Percentiles rank a stretch among this genome's conserved stretches.
These are phyloP conservation scores for Strongylocentrotus purpuratus DNA, from an alignment of 35 echinoderm and acorn worm genomes.

Conservation along the genomic window DNA sequence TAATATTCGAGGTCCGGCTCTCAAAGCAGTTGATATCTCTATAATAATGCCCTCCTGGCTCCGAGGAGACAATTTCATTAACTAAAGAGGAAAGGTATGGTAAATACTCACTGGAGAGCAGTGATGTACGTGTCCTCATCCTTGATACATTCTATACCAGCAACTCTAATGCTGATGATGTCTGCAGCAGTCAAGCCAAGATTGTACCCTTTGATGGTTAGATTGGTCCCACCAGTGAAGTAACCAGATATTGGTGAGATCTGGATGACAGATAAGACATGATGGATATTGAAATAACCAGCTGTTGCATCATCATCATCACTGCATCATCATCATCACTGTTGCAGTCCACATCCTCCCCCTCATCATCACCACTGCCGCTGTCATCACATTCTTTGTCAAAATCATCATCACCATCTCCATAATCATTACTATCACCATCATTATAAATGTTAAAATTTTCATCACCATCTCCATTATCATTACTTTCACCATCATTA, in stretches of 20 bases:
- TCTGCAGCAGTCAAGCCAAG: slow-evolving; percentile 67
- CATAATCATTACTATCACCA: background rate
- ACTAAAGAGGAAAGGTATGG: background rate
- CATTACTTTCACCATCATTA: background rate
- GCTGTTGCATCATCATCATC: background rate
- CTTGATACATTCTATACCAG: slow-evolving; percentile 52
- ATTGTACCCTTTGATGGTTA: slow-evolving; percentile 75
- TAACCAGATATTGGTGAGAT: slow-evolving; percentile 72
- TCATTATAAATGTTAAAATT: background rate
- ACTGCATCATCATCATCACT: background rate
- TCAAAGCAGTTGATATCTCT: too few relatives aligned
- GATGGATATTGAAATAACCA: background rate
- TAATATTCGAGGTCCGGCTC: too few relatives aligned
- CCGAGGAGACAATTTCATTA: too few relatives aligned
- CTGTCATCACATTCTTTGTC: background rate
- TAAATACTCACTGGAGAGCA: slow-evolving; percentile 74
- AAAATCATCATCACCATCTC: background rate
- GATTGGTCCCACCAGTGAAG: slow-evolving; percentile 64
- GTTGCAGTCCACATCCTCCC: background rate
- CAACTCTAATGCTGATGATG: slow-evolving; percentile 65
- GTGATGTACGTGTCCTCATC: slow-evolving; percentile 47
- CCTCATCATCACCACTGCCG: background rate
- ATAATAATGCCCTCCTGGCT: too few relatives aligned
- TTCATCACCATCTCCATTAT: background rate
- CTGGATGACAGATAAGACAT: slow-evolving; percentile 51